phyloP scores from a whole-genome alignment of 2,888 invertebrate genomes.

The Esperia sulphurella region DNA sequence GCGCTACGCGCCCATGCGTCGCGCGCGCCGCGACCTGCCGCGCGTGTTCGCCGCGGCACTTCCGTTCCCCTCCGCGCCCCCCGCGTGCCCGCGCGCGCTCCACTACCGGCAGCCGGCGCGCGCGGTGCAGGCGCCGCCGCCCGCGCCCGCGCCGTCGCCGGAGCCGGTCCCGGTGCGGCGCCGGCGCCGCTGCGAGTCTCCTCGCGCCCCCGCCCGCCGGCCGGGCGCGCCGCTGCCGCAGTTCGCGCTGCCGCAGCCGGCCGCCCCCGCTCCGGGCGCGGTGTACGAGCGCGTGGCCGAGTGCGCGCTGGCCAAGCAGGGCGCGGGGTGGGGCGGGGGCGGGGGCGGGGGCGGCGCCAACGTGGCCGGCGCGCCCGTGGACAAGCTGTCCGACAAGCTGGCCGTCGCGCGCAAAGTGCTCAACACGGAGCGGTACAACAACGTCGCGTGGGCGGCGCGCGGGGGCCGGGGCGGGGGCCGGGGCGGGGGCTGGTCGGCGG shows the following conservation, averaged over 20 bases:
- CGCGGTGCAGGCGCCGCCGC: slow-evolving; percentile 15
- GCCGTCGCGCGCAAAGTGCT: slow-evolving; percentile 20
- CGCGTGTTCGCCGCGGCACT: slow-evolving; percentile 21
- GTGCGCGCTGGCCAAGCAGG: slow-evolving; percentile 21
- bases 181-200: slow-evolving; percentile 19
- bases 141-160: slow-evolving; percentile 19
- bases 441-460: slow-evolving; percentile 51
- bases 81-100: slow-evolving; percentile 19
- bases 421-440: slow-evolving; percentile 39
- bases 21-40: slow-evolving; percentile 20
- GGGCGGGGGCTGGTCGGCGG: slow-evolving; percentile 37
- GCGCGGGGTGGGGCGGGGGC: slow-evolving; percentile 18
- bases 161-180: slow-evolving; percentile 21
- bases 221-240: slow-evolving; percentile 27
- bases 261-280: slow-evolving; percentile 15
- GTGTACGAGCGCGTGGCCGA: slow-evolving; percentile 5
- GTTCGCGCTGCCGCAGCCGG: slow-evolving; percentile 29
- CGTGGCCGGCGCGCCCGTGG: slow-evolving; percentile 20
- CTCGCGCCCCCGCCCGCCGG: slow-evolving; percentile 16
- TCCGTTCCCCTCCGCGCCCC: slow-evolving; percentile 18
- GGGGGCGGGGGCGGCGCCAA: slow-evolving; percentile 20
- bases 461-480: slow-evolving; percentile 6
- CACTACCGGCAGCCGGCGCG: slow-evolving; percentile 25
- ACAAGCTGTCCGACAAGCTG: slow-evolving; percentile 1
- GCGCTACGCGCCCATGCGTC: slow-evolving; percentile 7